Conservation (phyloP, 1,140 invertebrate species). For the Zaprionus capensis region DNA sequence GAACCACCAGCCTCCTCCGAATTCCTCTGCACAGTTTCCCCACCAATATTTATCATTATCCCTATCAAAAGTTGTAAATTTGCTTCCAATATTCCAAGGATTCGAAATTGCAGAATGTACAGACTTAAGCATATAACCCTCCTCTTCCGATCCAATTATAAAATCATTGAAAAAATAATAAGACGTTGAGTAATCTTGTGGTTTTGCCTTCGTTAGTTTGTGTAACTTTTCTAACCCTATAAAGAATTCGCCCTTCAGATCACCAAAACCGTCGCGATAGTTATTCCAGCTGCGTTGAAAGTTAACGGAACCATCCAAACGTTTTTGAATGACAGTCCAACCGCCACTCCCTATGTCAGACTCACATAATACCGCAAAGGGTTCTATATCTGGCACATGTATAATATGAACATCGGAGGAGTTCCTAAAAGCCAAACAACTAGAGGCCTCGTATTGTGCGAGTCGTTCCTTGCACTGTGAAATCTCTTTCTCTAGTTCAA, state of each 20-base stretch:
- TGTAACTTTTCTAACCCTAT: constrained; percentile 86
- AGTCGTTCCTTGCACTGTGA: neutral
- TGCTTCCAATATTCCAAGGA: neutral
- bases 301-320: constrained; percentile 86
- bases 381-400: constrained; percentile 14
- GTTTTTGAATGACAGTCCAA: constrained; percentile 87
- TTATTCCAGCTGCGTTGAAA: constrained; percentile 87
- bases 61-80: constrained; percentile 30
- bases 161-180: constrained; percentile 87
- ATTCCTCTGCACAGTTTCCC: constrained; percentile 33
- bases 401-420: constrained; percentile 9
- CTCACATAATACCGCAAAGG: constrained; percentile 22
- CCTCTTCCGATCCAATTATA: constrained; percentile 86
- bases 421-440: constrained; percentile 16
- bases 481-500: neutral
- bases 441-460: neutral
- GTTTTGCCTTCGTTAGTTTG: constrained; percentile 85
- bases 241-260: constrained; percentile 87
- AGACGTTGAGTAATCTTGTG: constrained; percentile 85
- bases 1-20: constrained; percentile 31
- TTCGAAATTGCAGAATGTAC: no score
- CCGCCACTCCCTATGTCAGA: constrained; percentile 67
- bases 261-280: constrained; percentile 87
- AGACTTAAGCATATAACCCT: constrained; percentile 53
- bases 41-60: constrained; percentile 28